Base-by-base conservation (phyloP, 1,140 invertebrate species). In the Eupristina koningsbergeri region DNA sequence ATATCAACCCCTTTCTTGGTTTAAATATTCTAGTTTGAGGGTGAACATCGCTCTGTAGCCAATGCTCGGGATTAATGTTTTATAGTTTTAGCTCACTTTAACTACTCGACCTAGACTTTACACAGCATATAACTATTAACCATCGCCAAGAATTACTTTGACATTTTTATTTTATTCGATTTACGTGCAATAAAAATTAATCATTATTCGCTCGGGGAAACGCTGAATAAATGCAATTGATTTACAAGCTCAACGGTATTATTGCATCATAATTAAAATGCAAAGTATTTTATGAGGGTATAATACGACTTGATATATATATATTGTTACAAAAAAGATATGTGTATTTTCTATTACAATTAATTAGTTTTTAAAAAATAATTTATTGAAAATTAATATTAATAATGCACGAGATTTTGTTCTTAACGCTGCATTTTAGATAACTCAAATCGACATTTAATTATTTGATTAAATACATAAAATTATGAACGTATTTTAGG, bases 21-120 rank as follows among this genome's bases (percentile, higher is more conserved):
- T 87, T 86, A 86, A 88, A 87, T 87, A 86, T 88, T 86, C 85
- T 63, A 81, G 86, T 79, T 85, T 86, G 86, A 85, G 64, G 47
- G 29, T 69, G 36, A 78, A 45, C 11, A 63, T 22, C n/a, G 45
- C 69, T n/a, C n/a, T n/a, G 36, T n/a, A 58, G 76, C 34, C 53
- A 53, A 31, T 19, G 17, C 50, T 19, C 29, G 81, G 31, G 82
- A 84, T 84, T 84, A 84, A 78, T 67, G 53, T 64, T 84, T 84
- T 84, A 84, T 84, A 84, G 67, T 63, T 50, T 79, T 79, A 39
- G 58, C 39, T 84, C 50, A 53, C 82, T 74, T 83, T 84, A 84
- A 84, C 69, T 74, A 79, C 82, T 74, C 34, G 67, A 8, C 19
- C 76, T 36, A 79, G 69, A 84, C 82, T 84, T 80, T 80, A 80